These are phyloP conservation scores for Automeris io DNA, from an alignment of 2,888 invertebrate species.

Conservation along the genomic window DNA sequence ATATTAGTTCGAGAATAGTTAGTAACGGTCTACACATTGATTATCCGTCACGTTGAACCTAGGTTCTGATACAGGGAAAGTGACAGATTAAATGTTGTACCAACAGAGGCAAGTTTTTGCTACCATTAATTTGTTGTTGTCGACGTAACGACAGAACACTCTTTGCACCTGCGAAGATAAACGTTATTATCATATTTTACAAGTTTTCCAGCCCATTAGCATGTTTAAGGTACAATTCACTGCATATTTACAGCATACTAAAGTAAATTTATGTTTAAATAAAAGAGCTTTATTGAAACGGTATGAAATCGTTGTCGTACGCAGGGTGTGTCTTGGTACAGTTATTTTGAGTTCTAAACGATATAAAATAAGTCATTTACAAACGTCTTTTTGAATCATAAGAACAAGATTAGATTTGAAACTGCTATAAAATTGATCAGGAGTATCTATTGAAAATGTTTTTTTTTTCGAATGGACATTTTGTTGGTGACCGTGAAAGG, in stretches of 20 bases:
- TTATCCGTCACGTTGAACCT: constrained; percentile 37
- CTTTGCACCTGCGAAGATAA: not conserved
- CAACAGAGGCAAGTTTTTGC: constrained; percentile 27
- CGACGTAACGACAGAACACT: not conserved
- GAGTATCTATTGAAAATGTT: no score
- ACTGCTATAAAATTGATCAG: no score
- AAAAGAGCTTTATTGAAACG: not conserved
- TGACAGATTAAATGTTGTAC: constrained; percentile 43
- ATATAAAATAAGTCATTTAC: no score
- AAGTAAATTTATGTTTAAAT: not conserved
- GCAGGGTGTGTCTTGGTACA: no score
- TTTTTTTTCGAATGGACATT: no score
- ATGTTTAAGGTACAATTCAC: not conserved
- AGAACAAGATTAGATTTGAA: no score
- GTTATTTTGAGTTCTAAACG: no score
- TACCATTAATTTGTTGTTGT: constrained; percentile 19
- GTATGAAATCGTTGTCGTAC: not conserved
- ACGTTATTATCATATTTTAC: not conserved
- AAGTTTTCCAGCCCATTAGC: not conserved
- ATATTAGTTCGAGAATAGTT: constrained; percentile 25
- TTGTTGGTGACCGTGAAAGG: no score
- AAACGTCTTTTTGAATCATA: no score
- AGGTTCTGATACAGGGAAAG: constrained; percentile 47
- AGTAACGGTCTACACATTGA: constrained; percentile 36
- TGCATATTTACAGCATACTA: not conserved